A percentile compares a stretch with the other conserved stretches of the same genome.
These are phyloP conservation scores for Haliclystus octoradiatus DNA, from an alignment of 30 jellyfish, hydroid and myxozoan genomes.

Conservation along the genomic window DNA sequence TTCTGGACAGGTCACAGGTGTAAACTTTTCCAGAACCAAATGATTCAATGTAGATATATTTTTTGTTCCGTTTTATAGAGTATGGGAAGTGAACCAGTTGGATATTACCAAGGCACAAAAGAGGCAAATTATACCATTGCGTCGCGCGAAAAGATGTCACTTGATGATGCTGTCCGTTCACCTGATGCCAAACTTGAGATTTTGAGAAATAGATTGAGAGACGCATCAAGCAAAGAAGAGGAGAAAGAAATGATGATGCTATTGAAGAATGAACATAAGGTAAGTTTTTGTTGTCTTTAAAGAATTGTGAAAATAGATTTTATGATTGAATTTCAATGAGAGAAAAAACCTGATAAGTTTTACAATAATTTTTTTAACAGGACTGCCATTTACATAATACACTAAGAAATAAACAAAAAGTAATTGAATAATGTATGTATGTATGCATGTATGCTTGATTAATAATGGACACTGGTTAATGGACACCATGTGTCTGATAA, in stretches of 20 bases:
- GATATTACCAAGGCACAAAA: slow-evolving; percentile 61
- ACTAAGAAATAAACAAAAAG: too few relatives aligned
- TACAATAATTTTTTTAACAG: too few relatives aligned
- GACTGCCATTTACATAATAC: too few relatives aligned
- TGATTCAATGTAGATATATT: neutral
- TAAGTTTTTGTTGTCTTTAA: slow-evolving; percentile 1
- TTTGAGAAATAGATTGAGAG: slow-evolving; percentile 29
- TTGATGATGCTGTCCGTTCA: slow-evolving; percentile 90
- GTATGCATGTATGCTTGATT: too few relatives aligned
- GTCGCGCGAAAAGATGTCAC: slow-evolving; percentile 13
- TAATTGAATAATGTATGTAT: too few relatives aligned
- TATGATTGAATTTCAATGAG: neutral
- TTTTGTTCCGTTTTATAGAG: slow-evolving; percentile 19
- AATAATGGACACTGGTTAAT: too few relatives aligned
- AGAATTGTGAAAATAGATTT: neutral
- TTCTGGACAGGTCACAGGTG: too few relatives aligned
- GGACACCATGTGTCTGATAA: too few relatives aligned
- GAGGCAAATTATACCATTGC: slow-evolving; percentile 10
- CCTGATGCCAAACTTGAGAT: slow-evolving; percentile 78
- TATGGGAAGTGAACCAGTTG: slow-evolving; percentile 35
- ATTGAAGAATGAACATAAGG: slow-evolving; percentile 39
- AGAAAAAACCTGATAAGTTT: too few relatives aligned
- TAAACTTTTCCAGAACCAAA: too few relatives aligned
- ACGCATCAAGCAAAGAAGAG: slow-evolving; percentile 41
- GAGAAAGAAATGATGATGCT: slow-evolving; percentile 5